These are phyloP conservation scores for Ptiloglossa arizonensis DNA, from an alignment of 1,140 invertebrate genomes.

Conservation along the genomic window DNA sequence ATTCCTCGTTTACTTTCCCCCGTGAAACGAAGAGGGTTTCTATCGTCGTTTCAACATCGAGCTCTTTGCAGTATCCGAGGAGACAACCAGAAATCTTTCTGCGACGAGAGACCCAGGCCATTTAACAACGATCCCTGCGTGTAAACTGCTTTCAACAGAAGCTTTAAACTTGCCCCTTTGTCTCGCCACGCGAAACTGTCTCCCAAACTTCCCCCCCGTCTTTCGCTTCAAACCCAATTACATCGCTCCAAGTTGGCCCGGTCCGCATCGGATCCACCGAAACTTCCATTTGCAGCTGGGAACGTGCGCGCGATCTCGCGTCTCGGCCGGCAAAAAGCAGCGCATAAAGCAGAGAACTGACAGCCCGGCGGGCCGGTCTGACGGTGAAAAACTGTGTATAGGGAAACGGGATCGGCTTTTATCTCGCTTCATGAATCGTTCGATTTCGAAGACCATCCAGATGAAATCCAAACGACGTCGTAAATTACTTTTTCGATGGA, in stretches of 20 bases:
- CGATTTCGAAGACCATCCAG: constrained; percentile 30
- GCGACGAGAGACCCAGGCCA: not conserved
- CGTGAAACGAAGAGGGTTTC: not conserved
- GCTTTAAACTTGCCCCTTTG: constrained; percentile 45
- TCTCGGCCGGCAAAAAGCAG: not conserved
- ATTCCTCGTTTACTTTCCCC: too few relatives aligned
- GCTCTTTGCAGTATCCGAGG: not conserved
- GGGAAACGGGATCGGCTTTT: not conserved
- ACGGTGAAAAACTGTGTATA: not conserved
- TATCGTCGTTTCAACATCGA: not conserved
- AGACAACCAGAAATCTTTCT: not conserved
- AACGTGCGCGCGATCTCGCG: not conserved
- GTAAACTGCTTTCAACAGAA: constrained; percentile 40
- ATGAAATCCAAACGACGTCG: constrained; percentile 39
- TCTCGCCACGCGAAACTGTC: constrained; percentile 29
- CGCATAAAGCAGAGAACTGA: not conserved
- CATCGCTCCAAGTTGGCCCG: constrained; percentile 1
- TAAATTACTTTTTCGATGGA: constrained; percentile 44
- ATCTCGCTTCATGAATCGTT: constrained; percentile 33
- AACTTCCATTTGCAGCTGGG: not conserved
- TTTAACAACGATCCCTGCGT: constrained; percentile 18
- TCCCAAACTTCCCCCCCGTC: constrained; percentile 19
- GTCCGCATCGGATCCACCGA: not conserved
- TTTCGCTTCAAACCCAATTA: constrained; percentile 40
- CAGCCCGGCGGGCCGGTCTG: not conserved